Evolutionary conservation across 2,797 vertebrate genomes (phyloP).

Genomic region (Ctenochaetus hawaiiensis): DNA sequence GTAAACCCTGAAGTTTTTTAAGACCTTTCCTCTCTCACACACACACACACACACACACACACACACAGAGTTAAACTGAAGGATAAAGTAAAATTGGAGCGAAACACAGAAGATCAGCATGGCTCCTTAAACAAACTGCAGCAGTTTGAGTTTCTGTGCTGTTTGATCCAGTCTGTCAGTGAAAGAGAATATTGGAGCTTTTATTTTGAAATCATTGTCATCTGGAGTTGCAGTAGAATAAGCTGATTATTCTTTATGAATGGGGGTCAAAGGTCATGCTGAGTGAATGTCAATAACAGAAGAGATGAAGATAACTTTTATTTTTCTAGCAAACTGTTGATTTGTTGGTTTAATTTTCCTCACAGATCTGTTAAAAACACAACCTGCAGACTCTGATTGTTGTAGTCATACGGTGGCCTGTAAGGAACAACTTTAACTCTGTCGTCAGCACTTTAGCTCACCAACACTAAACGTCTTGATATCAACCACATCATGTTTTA

Average conservation of each 20-base stretch:
- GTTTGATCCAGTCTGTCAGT: neutral
- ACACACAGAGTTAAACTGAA: too few species aligned
- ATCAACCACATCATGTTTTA: neutral
- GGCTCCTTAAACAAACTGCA: neutral
- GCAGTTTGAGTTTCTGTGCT: too few species aligned
- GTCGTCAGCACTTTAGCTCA: constrained; percentile 45
- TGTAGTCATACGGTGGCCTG: constrained; percentile 10
- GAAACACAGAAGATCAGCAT: too few species aligned
- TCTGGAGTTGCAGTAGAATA: neutral
- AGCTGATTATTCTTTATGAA: neutral
- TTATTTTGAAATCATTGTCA: constrained; percentile 11
- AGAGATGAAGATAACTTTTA: neutral
- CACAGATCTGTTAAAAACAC: neutral
- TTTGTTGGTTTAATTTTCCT: neutral
- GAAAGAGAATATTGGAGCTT: neutral
- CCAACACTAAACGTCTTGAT: constrained; percentile 14
- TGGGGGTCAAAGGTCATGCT: constrained; percentile 5
- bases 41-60: too few species aligned
- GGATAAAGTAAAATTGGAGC: too few species aligned
- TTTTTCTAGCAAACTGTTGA: constrained; percentile 7
- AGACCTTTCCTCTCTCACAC: too few species aligned
- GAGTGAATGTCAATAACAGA: neutral
- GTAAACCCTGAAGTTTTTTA: too few species aligned
- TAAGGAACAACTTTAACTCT: constrained; percentile 16
- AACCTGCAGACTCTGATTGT: neutral